A percentile compares a stretch with the other conserved stretches of the same genome.
Evolutionary conservation across 1,140 invertebrate genomes (phyloP).

Genomic region (Drosophila hydei): DNA sequence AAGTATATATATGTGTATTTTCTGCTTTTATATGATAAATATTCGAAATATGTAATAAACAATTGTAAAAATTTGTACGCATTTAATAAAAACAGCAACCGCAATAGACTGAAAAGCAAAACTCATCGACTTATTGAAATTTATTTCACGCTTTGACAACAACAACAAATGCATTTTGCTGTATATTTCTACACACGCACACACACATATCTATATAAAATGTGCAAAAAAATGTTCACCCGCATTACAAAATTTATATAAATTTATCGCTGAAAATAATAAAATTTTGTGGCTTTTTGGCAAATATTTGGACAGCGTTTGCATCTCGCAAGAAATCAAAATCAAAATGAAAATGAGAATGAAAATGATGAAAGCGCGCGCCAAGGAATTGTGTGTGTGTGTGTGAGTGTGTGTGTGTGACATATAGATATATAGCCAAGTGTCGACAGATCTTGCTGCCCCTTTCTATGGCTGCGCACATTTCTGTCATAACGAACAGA

Average conservation of each 20-base stretch:
- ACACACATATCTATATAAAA: conserved; percentile 34
- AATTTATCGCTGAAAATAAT: conserved; percentile 65
- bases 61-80: conserved; percentile 23
- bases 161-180: conserved; percentile 15
- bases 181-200: conserved; percentile 7
- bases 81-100: conserved; percentile 11
- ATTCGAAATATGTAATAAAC: conserved; percentile 24
- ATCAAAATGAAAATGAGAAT: conserved; percentile 10
- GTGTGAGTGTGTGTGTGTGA: conserved; percentile 1
- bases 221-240: conserved; percentile 40
- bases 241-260: conserved; percentile 53
- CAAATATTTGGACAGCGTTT: conserved; percentile 66
- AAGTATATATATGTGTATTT: too few species aligned
- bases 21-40: too few species aligned
- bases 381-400: conserved; percentile 3
- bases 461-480: conserved; percentile 52
- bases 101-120: conserved; percentile 29
- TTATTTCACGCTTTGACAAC: background rate
- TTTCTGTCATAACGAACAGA: conserved; percentile 75
- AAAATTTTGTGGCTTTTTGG: conserved; percentile 65
- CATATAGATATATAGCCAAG: conserved; percentile 43
- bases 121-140: conserved; percentile 40
- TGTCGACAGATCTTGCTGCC: conserved; percentile 15
- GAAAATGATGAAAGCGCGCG: conserved; percentile 46
- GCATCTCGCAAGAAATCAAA: background rate